Conservation (phyloP, 1,140 invertebrate genomes). For the Sesamia nonagrioides region DNA sequence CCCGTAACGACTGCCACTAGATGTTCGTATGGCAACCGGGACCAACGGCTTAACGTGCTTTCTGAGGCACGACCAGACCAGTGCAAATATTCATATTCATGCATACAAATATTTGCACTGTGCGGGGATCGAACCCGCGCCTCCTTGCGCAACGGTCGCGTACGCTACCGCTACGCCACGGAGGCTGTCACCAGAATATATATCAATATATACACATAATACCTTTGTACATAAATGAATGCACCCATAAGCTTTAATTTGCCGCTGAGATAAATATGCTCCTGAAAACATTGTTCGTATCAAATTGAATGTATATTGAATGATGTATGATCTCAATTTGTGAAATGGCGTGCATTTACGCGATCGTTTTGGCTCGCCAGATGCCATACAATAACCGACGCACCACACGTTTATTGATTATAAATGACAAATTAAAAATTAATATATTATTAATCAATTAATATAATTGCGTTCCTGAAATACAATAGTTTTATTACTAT, state of each 20-base stretch:
- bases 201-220: not conserved
- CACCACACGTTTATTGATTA: conserved; percentile 59
- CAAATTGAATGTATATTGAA: conserved; percentile 68
- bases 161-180: too few species aligned
- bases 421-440: conserved; percentile 66
- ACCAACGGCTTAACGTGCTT: too few species aligned
- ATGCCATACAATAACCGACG: conserved; percentile 69
- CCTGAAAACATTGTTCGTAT: conserved; percentile 60
- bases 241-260: conserved; percentile 48
- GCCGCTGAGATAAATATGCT: conserved; percentile 53
- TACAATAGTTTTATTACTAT: conserved; percentile 9
- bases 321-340: conserved; percentile 79
- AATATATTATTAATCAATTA: conserved; percentile 58
- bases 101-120: too few species aligned
- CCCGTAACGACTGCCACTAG: too few species aligned
- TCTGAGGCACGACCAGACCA: too few species aligned
- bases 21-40: too few species aligned
- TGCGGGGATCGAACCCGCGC: too few species aligned
- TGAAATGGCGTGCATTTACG: conserved; percentile 75
- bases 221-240: conserved; percentile 1
- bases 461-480: conserved; percentile 6
- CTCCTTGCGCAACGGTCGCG: too few species aligned
- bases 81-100: too few species aligned
- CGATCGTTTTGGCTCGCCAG: conserved; percentile 69
- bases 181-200: too few species aligned